Conservation (phyloP, 2,797 vertebrate species). For the Rousettus madagascariensis region DNA sequence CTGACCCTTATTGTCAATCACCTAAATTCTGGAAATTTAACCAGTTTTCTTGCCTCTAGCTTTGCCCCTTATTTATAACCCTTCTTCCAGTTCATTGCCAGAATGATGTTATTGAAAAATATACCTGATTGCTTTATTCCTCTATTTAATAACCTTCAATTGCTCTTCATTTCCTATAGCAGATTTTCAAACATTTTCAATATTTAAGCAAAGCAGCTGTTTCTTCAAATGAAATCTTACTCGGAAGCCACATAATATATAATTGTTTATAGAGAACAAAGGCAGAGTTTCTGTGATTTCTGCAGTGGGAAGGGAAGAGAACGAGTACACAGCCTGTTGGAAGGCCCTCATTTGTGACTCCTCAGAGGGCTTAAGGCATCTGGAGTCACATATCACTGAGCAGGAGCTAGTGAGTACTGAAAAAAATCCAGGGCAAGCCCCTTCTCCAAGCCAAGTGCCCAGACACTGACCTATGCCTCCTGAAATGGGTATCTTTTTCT, state of each 20-base stretch:
- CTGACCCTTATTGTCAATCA: neutral
- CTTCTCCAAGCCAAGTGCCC: neutral
- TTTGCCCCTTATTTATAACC: neutral
- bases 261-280: neutral
- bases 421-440: neutral
- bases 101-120: neutral
- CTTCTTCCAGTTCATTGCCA: neutral
- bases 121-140: neutral
- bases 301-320: neutral
- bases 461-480: neutral
- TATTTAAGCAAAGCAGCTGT: neutral
- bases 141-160: neutral
- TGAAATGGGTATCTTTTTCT: neutral
- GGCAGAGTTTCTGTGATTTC: neutral
- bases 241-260: neutral
- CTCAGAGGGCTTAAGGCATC: neutral
- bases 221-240: conserved; percentile 10
- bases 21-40: neutral
- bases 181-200: neutral
- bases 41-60: neutral
- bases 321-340: neutral
- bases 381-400: neutral
- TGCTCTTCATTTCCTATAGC: neutral
- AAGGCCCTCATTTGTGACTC: neutral
- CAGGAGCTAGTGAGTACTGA: neutral